These are phyloP conservation scores for Morone chrysops DNA, from an alignment of 2,113 vertebrate genomes.

Conservation along the genomic window DNA sequence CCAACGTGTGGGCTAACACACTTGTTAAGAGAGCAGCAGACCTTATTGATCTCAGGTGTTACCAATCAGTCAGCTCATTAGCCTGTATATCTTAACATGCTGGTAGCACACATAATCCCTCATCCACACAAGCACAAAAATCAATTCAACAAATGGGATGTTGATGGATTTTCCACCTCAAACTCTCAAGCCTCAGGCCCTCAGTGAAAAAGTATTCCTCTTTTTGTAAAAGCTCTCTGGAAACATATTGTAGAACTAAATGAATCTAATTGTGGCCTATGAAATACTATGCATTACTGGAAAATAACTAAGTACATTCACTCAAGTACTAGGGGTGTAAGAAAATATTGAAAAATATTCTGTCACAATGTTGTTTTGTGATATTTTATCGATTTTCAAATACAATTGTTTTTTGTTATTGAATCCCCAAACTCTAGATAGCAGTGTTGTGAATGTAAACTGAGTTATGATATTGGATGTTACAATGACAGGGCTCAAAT, in stretches of 20 bases:
- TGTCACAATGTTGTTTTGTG: no score
- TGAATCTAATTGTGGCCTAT: neutral
- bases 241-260: neutral
- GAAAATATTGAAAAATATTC: no score
- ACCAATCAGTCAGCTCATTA: constrained; percentile 31
- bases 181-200: constrained; percentile 8
- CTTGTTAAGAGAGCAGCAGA: constrained; percentile 20
- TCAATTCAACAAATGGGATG: constrained; percentile 46
- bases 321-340: neutral
- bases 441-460: no score
- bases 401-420: no score
- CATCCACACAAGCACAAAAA: constrained; percentile 37
- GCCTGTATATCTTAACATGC: constrained; percentile 34
- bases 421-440: no score
- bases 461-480: no score
- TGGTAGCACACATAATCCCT: constrained; percentile 36
- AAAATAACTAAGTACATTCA: neutral
- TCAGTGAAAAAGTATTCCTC: constrained; percentile 4
- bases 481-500: no score
- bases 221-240: constrained; percentile 4
- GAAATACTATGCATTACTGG: neutral
- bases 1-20: neutral
- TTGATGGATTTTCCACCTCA: constrained; percentile 27
- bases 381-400: no score
- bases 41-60: constrained; percentile 31